Percentiles rank a stretch among this genome's conserved stretches.
Conservation (phyloP, 92 coral and sea anemone species). For the Montipora capitata region DNA sequence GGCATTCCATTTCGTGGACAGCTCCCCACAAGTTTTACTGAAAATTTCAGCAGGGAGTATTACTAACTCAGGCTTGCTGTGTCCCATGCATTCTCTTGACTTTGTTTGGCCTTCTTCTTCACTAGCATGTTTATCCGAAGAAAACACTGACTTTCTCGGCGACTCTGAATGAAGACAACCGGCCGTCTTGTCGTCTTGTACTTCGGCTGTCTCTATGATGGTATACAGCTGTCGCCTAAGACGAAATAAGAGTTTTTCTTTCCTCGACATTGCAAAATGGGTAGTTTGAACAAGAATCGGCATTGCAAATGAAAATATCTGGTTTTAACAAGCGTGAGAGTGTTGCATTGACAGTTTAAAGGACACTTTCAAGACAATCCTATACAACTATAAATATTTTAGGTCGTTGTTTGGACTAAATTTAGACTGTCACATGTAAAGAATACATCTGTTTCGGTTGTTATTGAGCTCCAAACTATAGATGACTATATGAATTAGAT, state of each 20-base stretch:
- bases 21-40: neutral
- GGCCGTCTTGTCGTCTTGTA: neutral
- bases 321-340: neutral
- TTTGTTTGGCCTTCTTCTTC: neutral
- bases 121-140: neutral
- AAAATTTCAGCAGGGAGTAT: neutral
- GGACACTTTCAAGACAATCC: neutral
- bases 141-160: neutral
- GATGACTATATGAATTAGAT: neutral
- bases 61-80: neutral
- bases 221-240: constrained; percentile 6
- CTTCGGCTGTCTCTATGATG: constrained; percentile 4
- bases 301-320: neutral
- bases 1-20: neutral
- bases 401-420: neutral
- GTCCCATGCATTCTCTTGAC: neutral
- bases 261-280: neutral
- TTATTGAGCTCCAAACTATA: neutral
- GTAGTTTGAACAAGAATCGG: neutral
- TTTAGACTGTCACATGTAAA: constrained; percentile 11
- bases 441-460: neutral
- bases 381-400: neutral
- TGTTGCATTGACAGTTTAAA: neutral
- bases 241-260: neutral
- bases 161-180: neutral